A percentile compares a stretch with the other conserved stretches of the same genome.
These are phyloP conservation scores for Drosophila subpulchrella DNA, from an alignment of 1,140 invertebrate species.

Conservation along the genomic window DNA sequence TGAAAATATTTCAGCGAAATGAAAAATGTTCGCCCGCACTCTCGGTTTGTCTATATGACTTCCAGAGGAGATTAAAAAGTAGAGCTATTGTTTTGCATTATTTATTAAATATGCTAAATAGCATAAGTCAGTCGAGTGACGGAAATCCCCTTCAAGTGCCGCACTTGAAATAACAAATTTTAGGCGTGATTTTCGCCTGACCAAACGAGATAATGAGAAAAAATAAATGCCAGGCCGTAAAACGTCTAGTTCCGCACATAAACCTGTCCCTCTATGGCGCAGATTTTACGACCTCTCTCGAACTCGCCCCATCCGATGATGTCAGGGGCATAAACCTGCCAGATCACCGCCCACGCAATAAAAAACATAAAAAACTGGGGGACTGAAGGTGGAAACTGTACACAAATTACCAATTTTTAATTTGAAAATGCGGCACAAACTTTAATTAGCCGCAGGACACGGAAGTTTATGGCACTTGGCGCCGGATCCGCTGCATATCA, in stretches of 20 bases:
- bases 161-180: slow-evolving; percentile 30
- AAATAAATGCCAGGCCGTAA: slow-evolving; percentile 65
- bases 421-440: slow-evolving; percentile 54
- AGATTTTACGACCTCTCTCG: slow-evolving; percentile 71
- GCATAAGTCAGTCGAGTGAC: neutral
- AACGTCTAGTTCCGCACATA: slow-evolving; percentile 76
- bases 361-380: slow-evolving; percentile 31
- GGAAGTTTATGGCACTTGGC: slow-evolving; percentile 72
- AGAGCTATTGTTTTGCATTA: slow-evolving; percentile 12
- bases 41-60: neutral
- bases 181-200: slow-evolving; percentile 28
- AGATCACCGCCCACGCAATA: slow-evolving; percentile 46
- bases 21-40: slow-evolving; percentile 20
- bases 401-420: slow-evolving; percentile 74
- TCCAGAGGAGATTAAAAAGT: slow-evolving; percentile 26
- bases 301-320: slow-evolving; percentile 41
- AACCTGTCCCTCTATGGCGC: slow-evolving; percentile 52
- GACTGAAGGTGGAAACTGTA: slow-evolving; percentile 38
- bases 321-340: slow-evolving; percentile 68
- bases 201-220: slow-evolving; percentile 72
- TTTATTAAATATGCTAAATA: slow-evolving; percentile 28
- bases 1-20: slow-evolving; percentile 62
- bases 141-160: slow-evolving; percentile 1
- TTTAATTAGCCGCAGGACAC: slow-evolving; percentile 64
- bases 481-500: slow-evolving; percentile 49